Conservation (phyloP, 2,113 vertebrate genomes). For the Pedionomus torquatus region DNA sequence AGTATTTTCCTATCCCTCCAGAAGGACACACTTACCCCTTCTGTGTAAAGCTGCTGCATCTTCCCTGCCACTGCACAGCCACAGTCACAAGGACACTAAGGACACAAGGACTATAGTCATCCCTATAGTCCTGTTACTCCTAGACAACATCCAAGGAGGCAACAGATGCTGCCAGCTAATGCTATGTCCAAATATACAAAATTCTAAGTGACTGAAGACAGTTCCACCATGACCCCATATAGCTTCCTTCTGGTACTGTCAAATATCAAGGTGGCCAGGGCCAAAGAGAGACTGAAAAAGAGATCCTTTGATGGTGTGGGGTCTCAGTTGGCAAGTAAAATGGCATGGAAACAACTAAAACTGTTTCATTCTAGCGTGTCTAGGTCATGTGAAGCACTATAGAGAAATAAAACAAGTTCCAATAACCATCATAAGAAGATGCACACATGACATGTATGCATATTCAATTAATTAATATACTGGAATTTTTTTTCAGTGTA, state of each 20-base stretch:
- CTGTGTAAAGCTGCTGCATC: not conserved
- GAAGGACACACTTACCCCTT: not conserved
- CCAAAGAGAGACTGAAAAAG: not conserved
- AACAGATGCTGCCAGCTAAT: not conserved
- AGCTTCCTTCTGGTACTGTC: not conserved
- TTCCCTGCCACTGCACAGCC: not conserved
- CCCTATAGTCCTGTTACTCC: fast-evolving
- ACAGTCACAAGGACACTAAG: not conserved
- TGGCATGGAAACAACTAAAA: not conserved
- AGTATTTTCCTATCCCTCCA: not conserved
- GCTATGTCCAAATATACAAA: not conserved
- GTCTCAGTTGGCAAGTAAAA: not conserved
- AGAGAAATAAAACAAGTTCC: not conserved
- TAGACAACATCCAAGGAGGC: not conserved
- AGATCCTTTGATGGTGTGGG: not conserved
- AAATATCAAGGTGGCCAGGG: not conserved
- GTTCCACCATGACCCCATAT: not conserved
- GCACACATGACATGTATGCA: not conserved
- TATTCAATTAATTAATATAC: not conserved
- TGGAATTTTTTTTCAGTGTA: too few relatives aligned
- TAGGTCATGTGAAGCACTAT: not conserved
- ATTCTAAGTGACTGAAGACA: not conserved
- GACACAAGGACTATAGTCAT: too few relatives aligned
- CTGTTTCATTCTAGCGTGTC: not conserved
- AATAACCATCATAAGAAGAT: not conserved